Base-by-base conservation (phyloP, 2,888 invertebrate species). In the Candidula unifasciata region DNA sequence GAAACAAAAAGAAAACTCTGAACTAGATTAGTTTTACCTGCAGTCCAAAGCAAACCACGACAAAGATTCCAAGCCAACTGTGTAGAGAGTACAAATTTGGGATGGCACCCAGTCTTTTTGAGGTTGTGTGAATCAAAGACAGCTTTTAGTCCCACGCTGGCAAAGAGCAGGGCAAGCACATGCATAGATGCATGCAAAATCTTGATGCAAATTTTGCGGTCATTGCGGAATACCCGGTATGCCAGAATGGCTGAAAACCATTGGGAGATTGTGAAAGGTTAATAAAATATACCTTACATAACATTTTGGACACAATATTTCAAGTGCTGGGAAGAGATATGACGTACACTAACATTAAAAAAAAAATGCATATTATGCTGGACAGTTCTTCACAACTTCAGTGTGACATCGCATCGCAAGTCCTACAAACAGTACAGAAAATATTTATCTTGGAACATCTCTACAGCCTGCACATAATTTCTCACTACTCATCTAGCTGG, bases 21-120 rank as follows among this genome's bases (percentile, higher is more conserved):
- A 27, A 33, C 16, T 44, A 44, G 6, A 44, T 44, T 44, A 44
- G 6, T 64, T 66, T 76, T 93, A 96, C 96, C 95, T 97, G 97
- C 82, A 95, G 93, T 57, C 95, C 94, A 93, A 96, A 97, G 88
- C 97, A 93, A 85, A 96, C 95, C 18, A 97, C 95, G 24, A 96
- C 95, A n/a, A 95, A 94, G 30, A 97, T 92, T 13, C 97, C 97
- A 80, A 97, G 91, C 97, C 97, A 97, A 85, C 96, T 96, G 93
- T 97, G 97, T 78, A 97, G 93, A 18, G 90, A 91, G 90, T 94
- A 94, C 83, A 94, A 82, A 89, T 94, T 97, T 18, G 96, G 95
- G 10, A 89, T 89, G 0, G 92, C 91, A 0, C 88, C 79, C 86
- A 85, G 68, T n/a, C 85, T 89, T 82, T 10, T 84, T 82, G 77